Base-by-base conservation (phyloP, 1,140 invertebrate species). In the Anthonomus grandis region DNA sequence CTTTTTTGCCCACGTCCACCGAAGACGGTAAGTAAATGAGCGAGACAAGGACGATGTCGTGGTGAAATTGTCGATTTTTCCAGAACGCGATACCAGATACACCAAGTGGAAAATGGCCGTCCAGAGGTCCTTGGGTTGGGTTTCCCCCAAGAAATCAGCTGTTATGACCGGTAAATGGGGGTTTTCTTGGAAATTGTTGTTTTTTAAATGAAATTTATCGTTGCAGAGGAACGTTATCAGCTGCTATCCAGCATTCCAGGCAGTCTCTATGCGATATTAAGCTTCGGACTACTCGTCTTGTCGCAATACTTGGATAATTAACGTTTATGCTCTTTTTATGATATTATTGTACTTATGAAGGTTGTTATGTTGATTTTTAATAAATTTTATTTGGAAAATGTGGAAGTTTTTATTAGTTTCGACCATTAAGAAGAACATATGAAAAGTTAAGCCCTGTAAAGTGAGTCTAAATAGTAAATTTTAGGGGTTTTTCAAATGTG, bases 21-120 rank as follows among this genome's bases (percentile, higher is more conserved):
- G 80, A 84, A 55, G 80, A 84, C 74, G 86, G 87, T 90, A 59
- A 70, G 60, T 3, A 34, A 34, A 10, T 13, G 3, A 12, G 31
- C 3, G 13, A 34, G 13, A 3, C 31, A n/a, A n/a, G 31, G 31
- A 34, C 13, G 13, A 12, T 34, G 3, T 10, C 3, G 13, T 10
- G 13, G 10, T 34, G 15, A 22, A 21, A 38, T 19, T 34, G 17
- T 49, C 10, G 3, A n/a, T 36, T 53, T 68, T 78, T 79, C 10
- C 71, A 89, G 92, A 94, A 68, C 83, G 91, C 38, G 84, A 92
- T 62, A 75, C 80, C 1, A 81, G 89, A 54, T 95, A 93, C 72
- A 85, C 81, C 18, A 89, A 90, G 75, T 96, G 93, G 93, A 94
- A 94, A 75, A 89, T 91, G 81, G 93, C 93, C 1, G 89, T 96